Evolutionary conservation across 2,797 vertebrate genomes (phyloP).

Genomic region (Hirundo rustica): DNA sequence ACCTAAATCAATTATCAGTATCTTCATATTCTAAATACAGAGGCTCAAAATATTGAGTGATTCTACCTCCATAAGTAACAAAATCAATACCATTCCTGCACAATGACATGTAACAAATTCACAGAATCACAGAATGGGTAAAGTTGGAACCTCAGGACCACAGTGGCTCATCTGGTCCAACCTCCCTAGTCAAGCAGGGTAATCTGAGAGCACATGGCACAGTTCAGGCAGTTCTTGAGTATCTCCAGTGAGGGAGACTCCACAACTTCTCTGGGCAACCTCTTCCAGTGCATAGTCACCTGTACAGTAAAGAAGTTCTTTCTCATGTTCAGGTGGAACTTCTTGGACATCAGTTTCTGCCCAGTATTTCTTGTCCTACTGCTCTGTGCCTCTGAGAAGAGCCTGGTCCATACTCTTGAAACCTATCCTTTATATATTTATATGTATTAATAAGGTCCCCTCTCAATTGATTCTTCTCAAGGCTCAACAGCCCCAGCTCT

Average conservation of each 20-base stretch:
- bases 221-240: background rate
- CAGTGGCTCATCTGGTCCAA: background rate
- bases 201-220: rapidly evolving
- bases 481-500: background rate
- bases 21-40: background rate
- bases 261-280: rapidly evolving
- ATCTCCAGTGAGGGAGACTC: background rate
- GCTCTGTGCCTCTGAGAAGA: background rate
- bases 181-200: background rate
- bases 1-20: background rate
- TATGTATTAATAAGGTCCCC: background rate
- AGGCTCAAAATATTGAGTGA: background rate
- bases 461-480: background rate
- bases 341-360: background rate
- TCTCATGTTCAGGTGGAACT: background rate
- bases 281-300: background rate
- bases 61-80: background rate
- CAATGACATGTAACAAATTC: background rate
- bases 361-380: background rate
- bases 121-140: background rate
- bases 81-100: background rate
- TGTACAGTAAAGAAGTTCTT: background rate
- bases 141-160: background rate
- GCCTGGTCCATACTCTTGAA: background rate
- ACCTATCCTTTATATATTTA: background rate